Base-by-base conservation (phyloP, 2,797 vertebrate species). In the Schizopygopsis pylzovi region DNA sequence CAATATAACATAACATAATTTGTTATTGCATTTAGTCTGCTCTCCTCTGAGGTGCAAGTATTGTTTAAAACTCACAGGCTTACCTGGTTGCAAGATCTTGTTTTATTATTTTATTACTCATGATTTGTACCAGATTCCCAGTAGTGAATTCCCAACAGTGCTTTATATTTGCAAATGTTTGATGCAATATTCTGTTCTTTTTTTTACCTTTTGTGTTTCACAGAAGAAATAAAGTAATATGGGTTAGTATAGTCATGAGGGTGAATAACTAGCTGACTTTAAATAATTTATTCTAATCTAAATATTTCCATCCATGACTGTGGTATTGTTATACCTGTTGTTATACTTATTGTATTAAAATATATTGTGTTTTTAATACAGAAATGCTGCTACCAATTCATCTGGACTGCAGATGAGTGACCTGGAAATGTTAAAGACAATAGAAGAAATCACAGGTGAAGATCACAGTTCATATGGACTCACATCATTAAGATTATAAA, bases 401-500 rank as follows among this genome's bases (percentile, higher is more conserved):
- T 94, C 94, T 0, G 94, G 96, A 0, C 92, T 99, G 88, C 94
- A 93, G 83, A 90, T 93, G 0, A 90, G 95, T 79, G 95, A 97
- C 87, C 95, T 99, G 70, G 90, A 86, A 1, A 90, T 93, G 78
- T 99, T 99, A 2, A 95, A 91, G 90, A 94, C 89, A n/a, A 92
- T 99, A 88, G 95, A 97, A 91, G 98, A 99, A 93, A 97, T 99
- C 75, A 99, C 98, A 88, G 98, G 98, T 98, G 70, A 73, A 41
- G 9, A 68, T 77, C 33, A 54, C 33, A 12, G 33, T 68, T 68
- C 15, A 56, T 20, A 5, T 47, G 13, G 13, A 71, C 28, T 61
- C 16, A 12, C 22, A 41, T 59, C 18, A 67, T 47, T 52, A 52
- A 75, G 15, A 76, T 28, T 18, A 52, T 12, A 39, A 28, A 68